phyloP scores from a whole-genome alignment of 2,888 invertebrate species.

The Andrena chrysosceles region DNA sequence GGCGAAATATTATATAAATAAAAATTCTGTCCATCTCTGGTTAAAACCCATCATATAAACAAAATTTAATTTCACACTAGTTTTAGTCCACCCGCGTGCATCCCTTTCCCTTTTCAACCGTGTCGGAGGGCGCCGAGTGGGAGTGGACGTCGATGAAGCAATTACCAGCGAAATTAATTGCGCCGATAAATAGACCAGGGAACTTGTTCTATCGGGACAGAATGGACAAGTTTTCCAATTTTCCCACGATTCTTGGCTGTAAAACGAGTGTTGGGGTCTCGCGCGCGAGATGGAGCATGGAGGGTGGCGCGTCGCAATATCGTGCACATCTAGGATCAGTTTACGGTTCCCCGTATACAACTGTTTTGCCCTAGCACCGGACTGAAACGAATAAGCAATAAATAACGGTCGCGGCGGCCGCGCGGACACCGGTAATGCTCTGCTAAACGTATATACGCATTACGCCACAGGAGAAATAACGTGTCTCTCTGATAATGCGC shows the following conservation, averaged over 20 bases:
- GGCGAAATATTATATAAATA: too few species aligned
- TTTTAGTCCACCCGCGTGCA: too few species aligned
- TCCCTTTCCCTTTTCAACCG: neutral
- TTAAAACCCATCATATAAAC: too few species aligned
- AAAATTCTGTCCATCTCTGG: too few species aligned
- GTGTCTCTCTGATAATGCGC: neutral
- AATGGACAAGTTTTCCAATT: conserved; percentile 68
- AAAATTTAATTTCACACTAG: too few species aligned
- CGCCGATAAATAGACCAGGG: conserved; percentile 56
- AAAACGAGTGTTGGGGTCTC: conserved; percentile 35
- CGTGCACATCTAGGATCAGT: conserved; percentile 56
- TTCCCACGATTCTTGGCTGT: conserved; percentile 44
- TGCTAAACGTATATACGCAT: conserved; percentile 62
- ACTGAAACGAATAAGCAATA: conserved; percentile 69
- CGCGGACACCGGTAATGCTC: conserved; percentile 55
- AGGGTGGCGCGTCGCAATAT: conserved; percentile 36
- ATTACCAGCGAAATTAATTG: conserved; percentile 65
- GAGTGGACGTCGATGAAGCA: conserved; percentile 23
- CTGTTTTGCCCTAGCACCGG: conserved; percentile 39
- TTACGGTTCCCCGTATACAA: conserved; percentile 51
- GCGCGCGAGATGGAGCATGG: neutral
- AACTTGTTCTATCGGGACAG: conserved; percentile 49
- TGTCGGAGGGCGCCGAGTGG: neutral
- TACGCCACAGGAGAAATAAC: conserved; percentile 53
- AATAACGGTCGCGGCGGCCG: conserved; percentile 60